Evolutionary conservation across 37 sponge, comb jelly and placozoan genomes (phyloP).

Genomic region (Halichondria panicea): DNA sequence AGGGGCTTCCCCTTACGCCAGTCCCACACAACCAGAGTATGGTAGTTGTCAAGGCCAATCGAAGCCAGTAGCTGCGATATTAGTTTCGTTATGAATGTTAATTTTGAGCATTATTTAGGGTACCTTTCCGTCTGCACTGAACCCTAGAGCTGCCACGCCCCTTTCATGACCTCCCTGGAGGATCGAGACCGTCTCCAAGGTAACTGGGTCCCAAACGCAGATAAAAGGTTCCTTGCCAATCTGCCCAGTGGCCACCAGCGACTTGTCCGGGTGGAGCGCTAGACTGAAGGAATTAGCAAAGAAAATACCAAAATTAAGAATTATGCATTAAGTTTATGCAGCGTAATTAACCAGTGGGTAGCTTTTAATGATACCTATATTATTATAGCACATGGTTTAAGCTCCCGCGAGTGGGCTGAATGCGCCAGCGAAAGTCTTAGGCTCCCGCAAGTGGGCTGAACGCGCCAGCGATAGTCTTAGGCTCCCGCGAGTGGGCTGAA

Average conservation of each 20-base stretch:
- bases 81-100: background rate
- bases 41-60: slow-evolving; percentile 89
- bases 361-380: no score
- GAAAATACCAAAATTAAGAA: no score
- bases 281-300: slow-evolving; percentile 52
- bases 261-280: slow-evolving; percentile 88
- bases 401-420: no score
- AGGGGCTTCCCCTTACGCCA: slow-evolving; percentile 87
- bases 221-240: slow-evolving; percentile 87
- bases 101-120: background rate
- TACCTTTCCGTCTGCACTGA: slow-evolving; percentile 85
- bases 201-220: slow-evolving; percentile 89
- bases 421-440: no score
- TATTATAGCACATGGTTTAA: no score
- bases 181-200: slow-evolving; percentile 83
- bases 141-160: slow-evolving; percentile 78
- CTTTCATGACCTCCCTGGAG: slow-evolving; percentile 83
- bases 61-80: slow-evolving; percentile 72
- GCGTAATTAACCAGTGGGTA: no score
- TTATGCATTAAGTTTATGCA: no score
- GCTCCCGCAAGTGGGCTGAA: no score
- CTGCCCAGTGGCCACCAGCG: slow-evolving; percentile 92
- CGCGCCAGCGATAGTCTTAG: no score
- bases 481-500: no score
- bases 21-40: slow-evolving; percentile 84